Conservation (phyloP, 2,888 invertebrate species). For the Octonoba sinensis region DNA sequence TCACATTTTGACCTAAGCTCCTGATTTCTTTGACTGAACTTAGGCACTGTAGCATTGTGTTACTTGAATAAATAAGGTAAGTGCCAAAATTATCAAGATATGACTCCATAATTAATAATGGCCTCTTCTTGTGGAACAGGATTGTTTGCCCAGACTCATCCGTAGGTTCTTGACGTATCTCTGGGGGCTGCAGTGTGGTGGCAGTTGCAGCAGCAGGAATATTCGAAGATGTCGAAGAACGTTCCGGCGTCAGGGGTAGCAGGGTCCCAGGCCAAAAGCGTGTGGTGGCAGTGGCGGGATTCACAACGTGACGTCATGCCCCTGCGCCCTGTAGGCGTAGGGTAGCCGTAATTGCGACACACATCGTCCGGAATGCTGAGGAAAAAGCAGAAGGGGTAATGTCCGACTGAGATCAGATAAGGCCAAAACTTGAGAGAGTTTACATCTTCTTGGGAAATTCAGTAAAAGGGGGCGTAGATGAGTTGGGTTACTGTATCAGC, state of each 20-base stretch:
- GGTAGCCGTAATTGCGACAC: slow-evolving; percentile 49
- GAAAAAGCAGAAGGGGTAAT: neutral
- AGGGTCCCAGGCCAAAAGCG: slow-evolving; percentile 60
- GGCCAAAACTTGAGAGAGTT: neutral
- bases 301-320: slow-evolving; percentile 27
- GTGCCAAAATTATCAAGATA: no score
- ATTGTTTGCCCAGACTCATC: neutral
- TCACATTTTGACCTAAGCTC: no score
- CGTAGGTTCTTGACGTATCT: neutral
- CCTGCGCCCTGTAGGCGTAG: neutral
- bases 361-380: slow-evolving; percentile 49
- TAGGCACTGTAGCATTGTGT: no score
- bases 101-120: no score
- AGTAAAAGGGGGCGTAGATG: no score
- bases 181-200: slow-evolving; percentile 1
- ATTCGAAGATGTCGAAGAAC: slow-evolving; percentile 62
- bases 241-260: slow-evolving; percentile 50
- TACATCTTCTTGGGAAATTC: no score
- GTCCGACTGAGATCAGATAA: neutral
- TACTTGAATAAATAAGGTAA: no score
- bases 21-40: no score
- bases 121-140: no score
- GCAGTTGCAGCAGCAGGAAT: slow-evolving; percentile 61
- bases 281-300: slow-evolving; percentile 57
- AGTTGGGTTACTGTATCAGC: no score